Conservation (phyloP, 2,797 vertebrate genomes). For the Muscicapa striata region DNA sequence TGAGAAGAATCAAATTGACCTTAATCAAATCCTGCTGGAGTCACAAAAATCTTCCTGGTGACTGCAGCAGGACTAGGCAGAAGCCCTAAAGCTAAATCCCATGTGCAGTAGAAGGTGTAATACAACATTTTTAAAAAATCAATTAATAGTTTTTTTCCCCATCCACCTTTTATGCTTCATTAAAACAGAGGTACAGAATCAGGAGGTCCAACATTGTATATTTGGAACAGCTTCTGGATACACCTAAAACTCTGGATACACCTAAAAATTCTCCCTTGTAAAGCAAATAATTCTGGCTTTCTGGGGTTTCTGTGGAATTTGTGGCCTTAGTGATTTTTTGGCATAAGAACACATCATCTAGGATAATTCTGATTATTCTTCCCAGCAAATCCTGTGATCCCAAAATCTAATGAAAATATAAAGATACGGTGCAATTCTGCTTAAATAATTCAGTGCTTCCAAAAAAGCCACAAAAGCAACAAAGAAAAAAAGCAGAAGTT, state of each 20-base stretch:
- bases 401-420: neutral
- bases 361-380: neutral
- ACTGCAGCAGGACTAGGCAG: neutral
- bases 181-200: neutral
- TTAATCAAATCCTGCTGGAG: neutral
- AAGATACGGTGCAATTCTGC: neutral
- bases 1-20: neutral
- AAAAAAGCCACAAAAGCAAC: neutral
- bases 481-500: neutral
- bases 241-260: neutral
- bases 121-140: neutral
- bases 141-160: neutral
- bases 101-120: neutral
- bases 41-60: neutral
- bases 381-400: neutral
- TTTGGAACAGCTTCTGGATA: neutral
- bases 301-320: neutral
- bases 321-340: neutral
- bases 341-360: rapidly evolving
- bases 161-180: neutral
- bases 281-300: neutral
- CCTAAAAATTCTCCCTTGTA: neutral
- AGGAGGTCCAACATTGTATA: neutral
- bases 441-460: neutral
- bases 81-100: neutral